A percentile compares a stretch with the other conserved stretches of the same genome.
Evolutionary conservation across 1,140 invertebrate species (phyloP).

Genomic region (Chironomus tepperi): DNA sequence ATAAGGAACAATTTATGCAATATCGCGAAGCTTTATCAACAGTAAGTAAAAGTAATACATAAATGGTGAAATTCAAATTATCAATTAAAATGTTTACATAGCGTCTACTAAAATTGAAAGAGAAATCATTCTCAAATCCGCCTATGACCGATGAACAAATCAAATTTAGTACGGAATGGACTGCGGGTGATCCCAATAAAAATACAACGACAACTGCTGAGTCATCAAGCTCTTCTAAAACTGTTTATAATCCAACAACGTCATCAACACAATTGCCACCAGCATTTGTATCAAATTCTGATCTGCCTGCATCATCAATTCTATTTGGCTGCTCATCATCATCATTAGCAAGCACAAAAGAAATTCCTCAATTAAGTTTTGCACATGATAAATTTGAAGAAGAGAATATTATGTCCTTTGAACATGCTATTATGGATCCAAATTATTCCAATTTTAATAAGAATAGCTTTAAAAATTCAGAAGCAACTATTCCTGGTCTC

Average conservation of each 20-base stretch:
- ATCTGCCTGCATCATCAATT: neutral
- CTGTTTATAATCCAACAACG: neutral
- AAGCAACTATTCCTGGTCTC: neutral
- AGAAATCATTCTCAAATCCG: no score
- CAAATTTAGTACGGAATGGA: no score
- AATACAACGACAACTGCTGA: no score
- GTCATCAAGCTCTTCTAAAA: conserved; percentile 31
- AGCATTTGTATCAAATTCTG: neutral
- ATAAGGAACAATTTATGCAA: conserved; percentile 73
- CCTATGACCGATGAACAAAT: no score
- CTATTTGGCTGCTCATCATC: neutral
- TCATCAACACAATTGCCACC: conserved; percentile 1
- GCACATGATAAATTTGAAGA: neutral
- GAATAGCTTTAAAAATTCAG: no score
- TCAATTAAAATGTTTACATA: no score
- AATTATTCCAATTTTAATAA: no score
- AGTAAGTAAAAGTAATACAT: conserved; percentile 47
- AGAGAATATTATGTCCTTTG: neutral
- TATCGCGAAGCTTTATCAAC: conserved; percentile 68
- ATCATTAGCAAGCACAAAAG: neutral
- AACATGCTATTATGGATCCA: neutral
- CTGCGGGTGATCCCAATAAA: no score
- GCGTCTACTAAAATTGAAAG: no score
- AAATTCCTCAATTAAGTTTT: neutral
- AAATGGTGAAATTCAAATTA: no score